Evolutionary conservation across 2,888 invertebrate species (phyloP).

Genomic region (Phymatocera aterrima): DNA sequence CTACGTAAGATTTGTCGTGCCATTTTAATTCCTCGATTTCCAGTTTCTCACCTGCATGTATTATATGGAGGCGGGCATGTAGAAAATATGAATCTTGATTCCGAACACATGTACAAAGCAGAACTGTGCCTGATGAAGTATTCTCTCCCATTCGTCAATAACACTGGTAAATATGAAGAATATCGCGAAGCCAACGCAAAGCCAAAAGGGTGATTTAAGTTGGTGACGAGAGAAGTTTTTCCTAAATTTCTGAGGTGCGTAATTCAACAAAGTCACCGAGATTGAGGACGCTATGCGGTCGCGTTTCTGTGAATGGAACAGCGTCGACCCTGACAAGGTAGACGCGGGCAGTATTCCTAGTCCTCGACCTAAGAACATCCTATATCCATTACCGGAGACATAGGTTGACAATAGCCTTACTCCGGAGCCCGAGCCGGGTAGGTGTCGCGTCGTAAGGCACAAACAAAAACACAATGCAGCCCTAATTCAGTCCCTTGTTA

Average conservation of each 20-base stretch:
- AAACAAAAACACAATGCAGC: slow-evolving; percentile 63
- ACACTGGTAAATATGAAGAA: neutral
- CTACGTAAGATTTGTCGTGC: neutral
- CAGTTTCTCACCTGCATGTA: neutral
- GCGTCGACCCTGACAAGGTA: slow-evolving; percentile 6
- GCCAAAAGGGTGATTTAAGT: neutral
- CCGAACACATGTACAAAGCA: too few species aligned
- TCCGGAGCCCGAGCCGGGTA: slow-evolving; percentile 48
- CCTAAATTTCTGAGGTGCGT: neutral
- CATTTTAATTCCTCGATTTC: neutral
- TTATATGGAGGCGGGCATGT: too few species aligned
- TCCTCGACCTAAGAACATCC: slow-evolving; percentile 55
- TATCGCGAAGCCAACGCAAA: neutral
- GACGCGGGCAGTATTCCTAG: slow-evolving; percentile 49
- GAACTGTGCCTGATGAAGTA: neutral
- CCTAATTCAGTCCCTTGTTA: slow-evolving; percentile 61
- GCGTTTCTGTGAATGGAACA: slow-evolving; percentile 37
- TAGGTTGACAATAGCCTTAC: slow-evolving; percentile 62
- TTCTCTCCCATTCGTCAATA: neutral
- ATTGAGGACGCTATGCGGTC: slow-evolving; percentile 37
- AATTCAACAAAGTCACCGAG: slow-evolving; percentile 42
- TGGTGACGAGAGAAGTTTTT: neutral
- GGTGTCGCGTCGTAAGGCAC: slow-evolving; percentile 58
- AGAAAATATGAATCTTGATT: too few species aligned
- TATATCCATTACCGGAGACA: slow-evolving; percentile 61